These are phyloP conservation scores for Nautilus pompilius DNA, from an alignment of 1,140 invertebrate species.

Conservation along the genomic window DNA sequence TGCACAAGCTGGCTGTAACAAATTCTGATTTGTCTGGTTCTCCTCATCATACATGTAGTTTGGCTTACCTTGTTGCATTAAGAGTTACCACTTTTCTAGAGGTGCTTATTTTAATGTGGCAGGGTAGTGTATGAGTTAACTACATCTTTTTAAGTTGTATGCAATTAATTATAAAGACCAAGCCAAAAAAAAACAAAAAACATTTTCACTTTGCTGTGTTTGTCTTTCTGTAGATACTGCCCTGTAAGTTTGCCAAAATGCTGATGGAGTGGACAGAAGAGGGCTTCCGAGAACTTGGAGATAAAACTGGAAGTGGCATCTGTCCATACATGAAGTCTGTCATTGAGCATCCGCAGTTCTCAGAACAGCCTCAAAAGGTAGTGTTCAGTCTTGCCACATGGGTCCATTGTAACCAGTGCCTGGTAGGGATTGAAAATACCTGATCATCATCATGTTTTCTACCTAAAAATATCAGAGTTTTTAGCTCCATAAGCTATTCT, in stretches of 20 bases:
- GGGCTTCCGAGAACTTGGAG: conserved; percentile 44
- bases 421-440: too few species aligned
- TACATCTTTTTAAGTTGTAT: background rate
- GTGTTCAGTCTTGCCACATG: too few species aligned
- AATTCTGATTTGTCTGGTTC: too few species aligned
- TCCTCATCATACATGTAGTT: too few species aligned
- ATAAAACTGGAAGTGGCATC: conserved; percentile 35
- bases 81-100: background rate
- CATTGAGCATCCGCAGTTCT: conserved; percentile 33
- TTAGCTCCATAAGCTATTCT: too few species aligned
- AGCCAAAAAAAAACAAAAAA: background rate
- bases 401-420: too few species aligned
- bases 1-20: too few species aligned
- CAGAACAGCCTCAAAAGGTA: conserved; percentile 38
- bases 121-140: background rate
- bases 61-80: too few species aligned
- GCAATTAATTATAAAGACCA: background rate
- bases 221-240: background rate
- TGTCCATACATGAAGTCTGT: conserved; percentile 31
- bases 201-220: background rate
- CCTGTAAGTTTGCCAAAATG: conserved; percentile 33
- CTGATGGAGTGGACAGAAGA: conserved; percentile 38
- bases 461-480: too few species aligned
- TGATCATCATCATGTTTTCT: too few species aligned
- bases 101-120: background rate